These are phyloP conservation scores for Ondatra zibethicus DNA, from an alignment of 2,113 vertebrate genomes.

Conservation along the genomic window DNA sequence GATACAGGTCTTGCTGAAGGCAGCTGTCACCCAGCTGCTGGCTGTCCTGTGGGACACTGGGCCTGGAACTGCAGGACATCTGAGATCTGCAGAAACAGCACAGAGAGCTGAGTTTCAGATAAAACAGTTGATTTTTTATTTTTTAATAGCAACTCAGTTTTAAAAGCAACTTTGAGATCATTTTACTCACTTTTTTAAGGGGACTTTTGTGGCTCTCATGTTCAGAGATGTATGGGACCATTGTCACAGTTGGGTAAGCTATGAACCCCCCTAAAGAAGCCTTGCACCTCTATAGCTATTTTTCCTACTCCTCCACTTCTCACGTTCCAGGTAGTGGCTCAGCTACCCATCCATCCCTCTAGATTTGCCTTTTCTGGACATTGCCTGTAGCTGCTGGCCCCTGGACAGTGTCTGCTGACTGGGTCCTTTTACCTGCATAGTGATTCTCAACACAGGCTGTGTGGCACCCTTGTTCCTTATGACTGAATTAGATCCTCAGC, in stretches of 20 bases:
- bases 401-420: background rate
- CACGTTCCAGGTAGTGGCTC: background rate
- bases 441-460: background rate
- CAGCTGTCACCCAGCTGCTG: background rate
- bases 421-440: background rate
- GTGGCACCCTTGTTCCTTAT: background rate
- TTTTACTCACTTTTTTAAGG: background rate
- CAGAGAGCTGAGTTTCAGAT: conserved; percentile 5
- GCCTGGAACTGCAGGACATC: background rate
- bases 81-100: background rate
- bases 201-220: background rate
- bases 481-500: background rate
- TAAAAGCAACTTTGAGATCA: conserved; percentile 5
- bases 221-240: background rate
- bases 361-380: background rate
- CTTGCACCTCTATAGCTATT: rapidly evolving
- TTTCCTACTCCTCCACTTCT: no score
- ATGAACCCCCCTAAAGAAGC: background rate
- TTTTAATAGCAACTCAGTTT: background rate
- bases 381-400: background rate
- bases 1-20: background rate
- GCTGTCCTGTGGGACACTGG: background rate
- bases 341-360: background rate
- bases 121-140: background rate
- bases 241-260: background rate